Evolutionary conservation across 2,888 invertebrate genomes (phyloP).

Genomic region (Drepana falcataria): DNA sequence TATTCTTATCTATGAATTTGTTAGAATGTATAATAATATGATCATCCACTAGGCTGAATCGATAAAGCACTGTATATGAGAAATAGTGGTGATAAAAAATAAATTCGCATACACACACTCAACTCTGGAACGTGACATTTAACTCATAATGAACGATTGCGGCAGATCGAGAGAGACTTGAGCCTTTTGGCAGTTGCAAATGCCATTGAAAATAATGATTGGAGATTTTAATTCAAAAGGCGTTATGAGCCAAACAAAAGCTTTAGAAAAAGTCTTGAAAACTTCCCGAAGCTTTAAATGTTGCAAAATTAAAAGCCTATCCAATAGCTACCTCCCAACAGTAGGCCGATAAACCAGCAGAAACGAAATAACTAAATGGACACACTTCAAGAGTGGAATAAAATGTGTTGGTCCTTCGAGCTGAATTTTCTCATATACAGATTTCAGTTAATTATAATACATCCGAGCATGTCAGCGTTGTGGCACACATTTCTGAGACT

Average conservation of each 20-base stretch:
- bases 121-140: no score
- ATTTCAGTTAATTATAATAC: slow-evolving; percentile 14
- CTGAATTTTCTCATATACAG: slow-evolving; percentile 7
- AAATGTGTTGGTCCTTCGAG: slow-evolving; percentile 18
- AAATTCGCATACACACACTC: no score
- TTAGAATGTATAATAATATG: slow-evolving; percentile 18
- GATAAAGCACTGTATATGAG: not conserved
- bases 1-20: slow-evolving; percentile 18
- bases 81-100: not conserved
- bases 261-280: no score
- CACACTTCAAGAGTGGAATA: not conserved
- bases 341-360: not conserved
- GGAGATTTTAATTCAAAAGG: no score
- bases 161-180: no score
- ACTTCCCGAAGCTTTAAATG: no score
- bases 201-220: no score
- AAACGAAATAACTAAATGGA: slow-evolving; percentile 6
- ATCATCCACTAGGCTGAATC: slow-evolving; percentile 4
- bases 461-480: slow-evolving; percentile 6
- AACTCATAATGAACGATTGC: no score
- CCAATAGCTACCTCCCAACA: no score
- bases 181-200: no score
- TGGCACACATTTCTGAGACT: not conserved
- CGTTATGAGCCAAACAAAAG: no score
- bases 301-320: no score